Percentiles rank a stretch among this genome's conserved stretches.
Conservation (phyloP, 2,797 vertebrate species). For the Lerista edwardsae region DNA sequence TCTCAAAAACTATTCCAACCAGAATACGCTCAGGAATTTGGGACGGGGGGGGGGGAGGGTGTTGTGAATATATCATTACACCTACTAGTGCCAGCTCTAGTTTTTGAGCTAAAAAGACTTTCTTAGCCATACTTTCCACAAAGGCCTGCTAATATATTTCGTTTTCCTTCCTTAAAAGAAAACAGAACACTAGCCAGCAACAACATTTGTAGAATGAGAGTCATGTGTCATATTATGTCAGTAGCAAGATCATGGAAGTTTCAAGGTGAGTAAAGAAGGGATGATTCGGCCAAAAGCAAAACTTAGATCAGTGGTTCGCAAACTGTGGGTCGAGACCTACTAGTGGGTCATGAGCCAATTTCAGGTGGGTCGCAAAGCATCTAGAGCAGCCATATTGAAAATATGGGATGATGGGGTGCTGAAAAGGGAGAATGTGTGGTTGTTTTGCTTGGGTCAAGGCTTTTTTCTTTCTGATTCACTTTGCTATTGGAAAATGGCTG, state of each 20-base stretch:
- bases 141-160: neutral
- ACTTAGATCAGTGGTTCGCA: too few species aligned
- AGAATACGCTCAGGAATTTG: neutral
- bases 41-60: too few species aligned
- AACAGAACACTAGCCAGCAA: neutral
- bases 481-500: too few species aligned
- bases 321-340: too few species aligned
- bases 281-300: neutral
- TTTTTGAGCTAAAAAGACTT: neutral
- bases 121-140: neutral
- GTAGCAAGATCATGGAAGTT: neutral
- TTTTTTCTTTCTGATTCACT: too few species aligned
- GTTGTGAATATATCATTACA: neutral
- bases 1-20: neutral
- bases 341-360: too few species aligned
- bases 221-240: neutral
- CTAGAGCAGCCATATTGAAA: too few species aligned
- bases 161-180: slow-evolving; percentile 4
- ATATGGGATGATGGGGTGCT: too few species aligned
- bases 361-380: too few species aligned
- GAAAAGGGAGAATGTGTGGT: too few species aligned
- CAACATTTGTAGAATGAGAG: slow-evolving; percentile 2
- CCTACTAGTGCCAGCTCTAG: neutral
- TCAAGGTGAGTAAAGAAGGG: slow-evolving; percentile 13
- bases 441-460: too few species aligned